These are phyloP conservation scores for Leucoptera coffeella DNA, from an alignment of 2,888 invertebrate genomes.

Conservation along the genomic window DNA sequence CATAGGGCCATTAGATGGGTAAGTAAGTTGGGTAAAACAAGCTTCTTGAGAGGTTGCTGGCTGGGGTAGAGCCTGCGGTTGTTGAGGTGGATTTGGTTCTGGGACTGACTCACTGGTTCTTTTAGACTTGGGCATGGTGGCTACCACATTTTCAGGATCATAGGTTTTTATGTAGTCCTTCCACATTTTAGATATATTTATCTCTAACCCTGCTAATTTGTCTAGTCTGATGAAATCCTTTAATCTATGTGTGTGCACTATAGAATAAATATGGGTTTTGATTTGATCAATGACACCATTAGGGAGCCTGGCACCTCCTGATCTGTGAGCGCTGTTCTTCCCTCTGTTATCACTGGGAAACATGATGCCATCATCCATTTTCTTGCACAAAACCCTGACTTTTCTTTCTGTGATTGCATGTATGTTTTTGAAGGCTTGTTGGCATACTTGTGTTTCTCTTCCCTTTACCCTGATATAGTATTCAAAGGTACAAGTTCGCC, in stretches of 20 bases:
- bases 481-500: constrained; percentile 51
- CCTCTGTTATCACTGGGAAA: constrained; percentile 53
- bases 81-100: constrained; percentile 12
- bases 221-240: constrained; percentile 48
- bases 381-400: constrained; percentile 50
- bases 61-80: constrained; percentile 11
- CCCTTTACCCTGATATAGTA: constrained; percentile 51
- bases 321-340: constrained; percentile 44
- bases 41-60: constrained; percentile 23
- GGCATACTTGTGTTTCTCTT: constrained; percentile 50
- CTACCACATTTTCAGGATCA: constrained; percentile 45
- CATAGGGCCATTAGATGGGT: constrained; percentile 40
- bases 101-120: constrained; percentile 21
- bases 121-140: constrained; percentile 43
- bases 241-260: constrained; percentile 43
- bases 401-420: constrained; percentile 53
- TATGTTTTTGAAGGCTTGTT: constrained; percentile 53
- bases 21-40: constrained; percentile 21
- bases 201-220: constrained; percentile 49
- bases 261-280: constrained; percentile 47
- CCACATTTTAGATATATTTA: constrained; percentile 55
- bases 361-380: constrained; percentile 54
- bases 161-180: constrained; percentile 50
- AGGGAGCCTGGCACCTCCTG: constrained; percentile 45
- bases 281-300: constrained; percentile 43